Conservation (phyloP, 2,113 vertebrate species). For the Myrmophylax atrothorax region DNA sequence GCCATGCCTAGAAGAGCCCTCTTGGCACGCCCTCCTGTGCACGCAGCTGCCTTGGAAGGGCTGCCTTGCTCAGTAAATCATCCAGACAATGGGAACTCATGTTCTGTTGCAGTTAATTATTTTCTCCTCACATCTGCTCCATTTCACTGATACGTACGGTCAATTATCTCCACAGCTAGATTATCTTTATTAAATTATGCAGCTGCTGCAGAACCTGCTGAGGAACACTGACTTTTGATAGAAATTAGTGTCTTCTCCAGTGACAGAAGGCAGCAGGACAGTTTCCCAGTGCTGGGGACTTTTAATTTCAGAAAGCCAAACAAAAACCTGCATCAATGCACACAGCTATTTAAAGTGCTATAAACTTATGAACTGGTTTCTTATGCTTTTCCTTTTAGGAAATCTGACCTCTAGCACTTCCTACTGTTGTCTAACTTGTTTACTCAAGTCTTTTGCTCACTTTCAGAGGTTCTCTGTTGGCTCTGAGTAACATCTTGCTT, state of each 20-base stretch:
- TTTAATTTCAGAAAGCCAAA: background rate
- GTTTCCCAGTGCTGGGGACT: background rate
- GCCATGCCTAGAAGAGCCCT: background rate
- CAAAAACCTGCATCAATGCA: background rate
- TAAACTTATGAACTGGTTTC: background rate
- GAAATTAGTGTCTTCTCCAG: background rate
- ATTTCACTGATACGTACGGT: fast-evolving
- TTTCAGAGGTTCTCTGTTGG: background rate
- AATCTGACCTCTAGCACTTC: background rate
- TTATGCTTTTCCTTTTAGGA: background rate
- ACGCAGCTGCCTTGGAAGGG: background rate
- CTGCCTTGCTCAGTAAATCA: background rate
- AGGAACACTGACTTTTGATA: background rate
- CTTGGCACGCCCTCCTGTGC: background rate
- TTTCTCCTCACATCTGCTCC: background rate
- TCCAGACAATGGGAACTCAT: background rate
- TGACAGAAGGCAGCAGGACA: background rate
- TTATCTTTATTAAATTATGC: constrained; percentile 8
- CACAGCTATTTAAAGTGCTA: background rate
- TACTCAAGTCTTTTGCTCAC: background rate
- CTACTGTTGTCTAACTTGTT: background rate
- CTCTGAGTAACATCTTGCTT: background rate
- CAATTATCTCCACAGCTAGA: constrained; percentile 4
- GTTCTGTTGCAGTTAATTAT: constrained; percentile 15
- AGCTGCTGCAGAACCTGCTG: background rate